These are phyloP conservation scores for Lonchura striata DNA, from an alignment of 2,113 vertebrate genomes.

Conservation along the genomic window DNA sequence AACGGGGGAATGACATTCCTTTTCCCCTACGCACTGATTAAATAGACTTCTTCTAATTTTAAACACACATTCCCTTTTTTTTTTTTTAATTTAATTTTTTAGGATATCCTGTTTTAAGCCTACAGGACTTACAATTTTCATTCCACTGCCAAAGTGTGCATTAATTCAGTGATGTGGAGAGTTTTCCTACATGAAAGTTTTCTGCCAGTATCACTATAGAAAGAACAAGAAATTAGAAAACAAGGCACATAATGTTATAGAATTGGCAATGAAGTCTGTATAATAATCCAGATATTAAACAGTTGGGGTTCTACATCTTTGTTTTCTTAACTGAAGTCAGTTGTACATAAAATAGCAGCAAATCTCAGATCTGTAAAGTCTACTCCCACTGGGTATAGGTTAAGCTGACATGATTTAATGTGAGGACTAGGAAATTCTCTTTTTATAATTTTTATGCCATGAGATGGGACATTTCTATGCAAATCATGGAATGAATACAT, in stretches of 20 bases:
- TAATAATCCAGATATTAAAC: not conserved
- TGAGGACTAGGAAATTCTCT: not conserved
- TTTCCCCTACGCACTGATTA: not conserved
- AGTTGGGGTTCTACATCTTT: not conserved
- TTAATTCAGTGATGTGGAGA: not conserved
- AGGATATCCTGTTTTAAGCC: not conserved
- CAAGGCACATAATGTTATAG: rapidly evolving
- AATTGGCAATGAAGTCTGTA: not conserved
- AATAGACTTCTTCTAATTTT: slow-evolving; percentile 4
- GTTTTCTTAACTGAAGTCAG: not conserved
- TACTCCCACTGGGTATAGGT: not conserved
- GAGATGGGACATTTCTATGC: not conserved
- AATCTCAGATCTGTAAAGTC: not conserved
- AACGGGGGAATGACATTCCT: not conserved
- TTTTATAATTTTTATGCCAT: not conserved
- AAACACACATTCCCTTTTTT: not conserved
- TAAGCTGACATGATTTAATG: not conserved
- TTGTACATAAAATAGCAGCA: not conserved
- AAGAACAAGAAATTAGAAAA: not conserved
- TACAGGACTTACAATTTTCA: not conserved
- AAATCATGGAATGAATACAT: not conserved
- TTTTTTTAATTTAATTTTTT: not conserved
- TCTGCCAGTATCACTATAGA: not conserved
- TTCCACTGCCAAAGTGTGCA: not conserved
- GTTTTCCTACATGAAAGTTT: not conserved